These are phyloP conservation scores for Latheticus oryzae DNA, from an alignment of 2,888 invertebrate species.

Conservation along the genomic window DNA sequence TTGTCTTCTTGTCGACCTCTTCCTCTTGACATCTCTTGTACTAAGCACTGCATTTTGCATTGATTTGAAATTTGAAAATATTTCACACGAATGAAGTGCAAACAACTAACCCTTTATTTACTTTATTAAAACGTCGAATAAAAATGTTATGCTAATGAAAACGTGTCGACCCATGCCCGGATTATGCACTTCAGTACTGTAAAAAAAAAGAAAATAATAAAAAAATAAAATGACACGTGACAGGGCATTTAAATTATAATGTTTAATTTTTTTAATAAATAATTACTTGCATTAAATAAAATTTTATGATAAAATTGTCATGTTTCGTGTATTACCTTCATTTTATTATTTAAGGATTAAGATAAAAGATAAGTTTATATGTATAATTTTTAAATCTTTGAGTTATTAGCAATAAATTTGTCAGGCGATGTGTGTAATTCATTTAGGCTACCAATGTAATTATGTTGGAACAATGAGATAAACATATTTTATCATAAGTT, in stretches of 20 bases:
- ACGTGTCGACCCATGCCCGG: constrained; percentile 52
- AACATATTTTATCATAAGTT: constrained; percentile 16
- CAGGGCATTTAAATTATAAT: constrained; percentile 30
- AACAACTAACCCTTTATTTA: constrained; percentile 48
- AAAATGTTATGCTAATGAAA: constrained; percentile 54
- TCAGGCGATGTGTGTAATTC: constrained; percentile 25
- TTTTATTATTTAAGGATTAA: constrained; percentile 32
- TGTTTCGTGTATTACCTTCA: constrained; percentile 13
- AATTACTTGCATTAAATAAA: too few species aligned
- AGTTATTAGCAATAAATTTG: constrained; percentile 41
- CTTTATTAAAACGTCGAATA: constrained; percentile 50
- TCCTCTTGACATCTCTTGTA: constrained; percentile 19
- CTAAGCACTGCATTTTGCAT: neutral
- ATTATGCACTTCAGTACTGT: constrained; percentile 50
- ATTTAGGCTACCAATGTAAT: constrained; percentile 32
- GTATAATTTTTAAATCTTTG: too few species aligned
- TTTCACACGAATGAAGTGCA: constrained; percentile 45
- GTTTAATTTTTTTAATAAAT: too few species aligned
- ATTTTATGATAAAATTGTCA: too few species aligned
- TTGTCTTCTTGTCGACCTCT: neutral
- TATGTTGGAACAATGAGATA: constrained; percentile 34
- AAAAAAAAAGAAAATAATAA: constrained; percentile 45
- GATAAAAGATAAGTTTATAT: constrained; percentile 39
- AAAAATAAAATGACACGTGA: constrained; percentile 47
- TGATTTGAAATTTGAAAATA: constrained; percentile 42